Evolutionary conservation across 2,888 invertebrate species (phyloP).

Genomic region (Pandemis corylana): DNA sequence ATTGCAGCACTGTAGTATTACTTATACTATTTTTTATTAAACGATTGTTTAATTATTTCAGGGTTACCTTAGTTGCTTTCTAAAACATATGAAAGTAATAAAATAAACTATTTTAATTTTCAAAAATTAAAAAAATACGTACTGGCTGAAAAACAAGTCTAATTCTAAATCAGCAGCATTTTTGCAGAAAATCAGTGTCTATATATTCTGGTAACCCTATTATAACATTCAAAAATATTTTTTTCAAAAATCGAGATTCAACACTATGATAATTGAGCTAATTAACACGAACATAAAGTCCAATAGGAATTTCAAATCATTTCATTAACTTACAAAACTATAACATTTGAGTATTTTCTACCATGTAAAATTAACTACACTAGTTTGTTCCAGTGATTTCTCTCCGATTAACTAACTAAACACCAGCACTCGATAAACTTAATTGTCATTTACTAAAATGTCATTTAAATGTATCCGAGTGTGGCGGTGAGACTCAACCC

Average conservation of each 20-base stretch:
- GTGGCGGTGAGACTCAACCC: not conserved
- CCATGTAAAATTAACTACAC: conserved; percentile 22
- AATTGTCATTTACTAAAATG: not conserved
- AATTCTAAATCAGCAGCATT: not conserved
- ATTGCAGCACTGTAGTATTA: conserved; percentile 6
- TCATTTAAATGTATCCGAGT: not conserved
- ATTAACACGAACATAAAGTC: not conserved
- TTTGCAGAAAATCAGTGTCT: not conserved
- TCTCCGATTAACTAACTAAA: not conserved
- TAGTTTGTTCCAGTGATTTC: conserved; percentile 14
- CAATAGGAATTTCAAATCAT: conserved; percentile 4
- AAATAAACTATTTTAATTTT: not conserved
- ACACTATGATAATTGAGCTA: conserved; percentile 3
- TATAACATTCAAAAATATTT: not conserved
- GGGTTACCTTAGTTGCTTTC: not conserved
- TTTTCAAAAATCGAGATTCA: conserved; percentile 9
- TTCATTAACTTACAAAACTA: not conserved
- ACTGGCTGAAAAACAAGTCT: not conserved
- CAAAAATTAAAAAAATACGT: not conserved
- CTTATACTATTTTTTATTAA: not conserved
- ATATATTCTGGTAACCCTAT: not conserved
- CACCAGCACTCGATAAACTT: not conserved
- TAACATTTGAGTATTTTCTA: conserved; percentile 21
- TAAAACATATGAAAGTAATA: not conserved
- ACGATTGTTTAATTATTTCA: not conserved